Conservation (phyloP, 2,888 invertebrate species). For the Gastracanthus pulcherrimus region DNA sequence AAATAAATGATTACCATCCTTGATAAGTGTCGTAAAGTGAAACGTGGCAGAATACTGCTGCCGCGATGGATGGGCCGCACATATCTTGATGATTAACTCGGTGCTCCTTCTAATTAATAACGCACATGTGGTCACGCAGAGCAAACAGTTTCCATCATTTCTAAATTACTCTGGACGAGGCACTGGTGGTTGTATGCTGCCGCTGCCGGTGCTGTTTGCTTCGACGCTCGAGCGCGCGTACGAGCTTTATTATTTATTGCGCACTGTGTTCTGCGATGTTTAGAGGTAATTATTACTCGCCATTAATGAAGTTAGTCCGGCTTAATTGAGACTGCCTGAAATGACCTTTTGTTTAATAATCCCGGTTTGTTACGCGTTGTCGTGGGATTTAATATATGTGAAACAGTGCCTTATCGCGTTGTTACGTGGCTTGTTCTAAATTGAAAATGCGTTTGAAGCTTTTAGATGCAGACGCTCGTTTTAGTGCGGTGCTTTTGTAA, state of each 20-base stretch:
- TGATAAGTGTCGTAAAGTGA: constrained; percentile 15
- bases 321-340: constrained; percentile 13
- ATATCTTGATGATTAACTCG: constrained; percentile 27
- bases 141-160: constrained; percentile 45
- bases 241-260: constrained; percentile 40
- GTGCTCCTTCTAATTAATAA: constrained; percentile 44
- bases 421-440: no score
- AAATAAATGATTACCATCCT: constrained; percentile 43
- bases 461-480: no score
- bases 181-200: not conserved
- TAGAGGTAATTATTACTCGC: constrained; percentile 24
- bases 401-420: not conserved
- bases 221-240: not conserved
- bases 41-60: not conserved
- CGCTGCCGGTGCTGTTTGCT: no score
- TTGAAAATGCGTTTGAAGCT: no score
- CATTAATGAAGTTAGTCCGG: constrained; percentile 42
- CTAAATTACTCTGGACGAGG: constrained; percentile 33
- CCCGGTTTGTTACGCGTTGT: not conserved
- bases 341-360: constrained; percentile 17
- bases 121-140: constrained; percentile 22
- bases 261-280: no score
- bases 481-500: no score
- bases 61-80: not conserved
- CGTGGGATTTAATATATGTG: not conserved